Evolutionary conservation across 2,797 vertebrate species (phyloP), one percentile per base, ranked within the genome.

Genomic region (Macropodus opercularis): DNA sequence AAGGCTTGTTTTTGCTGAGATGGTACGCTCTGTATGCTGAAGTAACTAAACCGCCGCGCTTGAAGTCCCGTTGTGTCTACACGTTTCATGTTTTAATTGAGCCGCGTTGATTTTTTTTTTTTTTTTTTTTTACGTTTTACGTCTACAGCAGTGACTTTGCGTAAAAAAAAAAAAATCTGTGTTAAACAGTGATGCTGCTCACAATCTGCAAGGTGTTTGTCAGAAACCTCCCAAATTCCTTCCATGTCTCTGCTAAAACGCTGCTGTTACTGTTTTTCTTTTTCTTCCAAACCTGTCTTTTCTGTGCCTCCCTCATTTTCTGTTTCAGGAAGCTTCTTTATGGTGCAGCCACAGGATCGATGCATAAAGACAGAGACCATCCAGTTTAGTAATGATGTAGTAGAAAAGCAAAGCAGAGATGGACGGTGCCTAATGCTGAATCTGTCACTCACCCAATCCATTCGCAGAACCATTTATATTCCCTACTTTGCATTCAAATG

Each of bases 371-470:
- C 54, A 61, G 72, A 83, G 73, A 73, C 74, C 67, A 75, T 83
- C 63, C 62, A 64, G 63, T 76, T 50, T 68, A 48, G 68, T 87
- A 80, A 83, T 83, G 86, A 80, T 77, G 79, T 63, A 51, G 44
- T 59, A 62, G 65, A 63, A 70, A 73, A 75, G 64, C 58, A 59
- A 57, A 53, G 44, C 59, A 58, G 54, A 69, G 72, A 62, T 41
- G 59, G 76, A 81, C 67, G 59, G 85, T 81, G 85, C 81, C 77
- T 77, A 70, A 88, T 81, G 72, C 71, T 69, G 68, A 9, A 64
- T 63, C 59, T 23, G 78, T 60, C 81, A 75, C 85, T 67, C 80
- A 72, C 57, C 61, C 55, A 27, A 58, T 40, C 26, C 35, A 32
- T 44, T 43, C 5, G 1, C 22, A 36, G n/a, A 73, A 43, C 44